phyloP scores from a whole-genome alignment of 2,797 vertebrate genomes.

The Margarornis squamiger region DNA sequence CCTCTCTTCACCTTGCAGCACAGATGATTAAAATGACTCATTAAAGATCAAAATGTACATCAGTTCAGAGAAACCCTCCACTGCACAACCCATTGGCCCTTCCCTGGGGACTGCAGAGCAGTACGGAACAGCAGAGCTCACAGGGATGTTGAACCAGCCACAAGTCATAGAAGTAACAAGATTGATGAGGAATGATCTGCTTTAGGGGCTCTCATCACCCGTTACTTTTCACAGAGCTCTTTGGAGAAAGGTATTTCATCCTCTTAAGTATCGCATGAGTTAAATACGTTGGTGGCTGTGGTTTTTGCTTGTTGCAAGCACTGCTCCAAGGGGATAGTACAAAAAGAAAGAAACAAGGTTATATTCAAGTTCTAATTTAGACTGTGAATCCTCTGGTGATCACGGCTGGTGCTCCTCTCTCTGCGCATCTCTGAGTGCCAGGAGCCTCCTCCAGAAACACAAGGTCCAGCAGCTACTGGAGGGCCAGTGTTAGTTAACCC shows the following conservation, averaged over 20 bases:
- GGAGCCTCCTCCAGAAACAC: not conserved
- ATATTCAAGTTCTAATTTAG: not conserved
- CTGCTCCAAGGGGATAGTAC: rapidly evolving
- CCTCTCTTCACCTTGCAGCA: not conserved
- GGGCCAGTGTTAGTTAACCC: not conserved
- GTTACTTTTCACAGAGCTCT: not conserved
- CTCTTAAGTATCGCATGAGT: not conserved
- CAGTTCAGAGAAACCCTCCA: not conserved
- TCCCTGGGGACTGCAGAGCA: not conserved
- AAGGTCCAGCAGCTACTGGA: not conserved
- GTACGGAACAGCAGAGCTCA: not conserved
- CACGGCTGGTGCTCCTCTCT: not conserved
- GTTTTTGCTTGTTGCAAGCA: not conserved
- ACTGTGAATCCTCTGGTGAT: not conserved
- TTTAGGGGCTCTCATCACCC: not conserved
- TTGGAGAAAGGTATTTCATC: not conserved
- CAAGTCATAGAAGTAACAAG: not conserved
- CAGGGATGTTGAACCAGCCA: not conserved
- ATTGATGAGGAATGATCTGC: not conserved
- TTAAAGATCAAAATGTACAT: not conserved
- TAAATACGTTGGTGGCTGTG: not conserved
- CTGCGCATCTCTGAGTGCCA: not conserved
- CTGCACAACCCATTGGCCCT: not conserved
- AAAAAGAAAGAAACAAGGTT: not conserved
- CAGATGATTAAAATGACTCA: not conserved